Percentiles rank a stretch among this genome's conserved stretches.
These are phyloP conservation scores for Drosophila paracracens DNA, from an alignment of 2,888 invertebrate species.

Conservation along the genomic window DNA sequence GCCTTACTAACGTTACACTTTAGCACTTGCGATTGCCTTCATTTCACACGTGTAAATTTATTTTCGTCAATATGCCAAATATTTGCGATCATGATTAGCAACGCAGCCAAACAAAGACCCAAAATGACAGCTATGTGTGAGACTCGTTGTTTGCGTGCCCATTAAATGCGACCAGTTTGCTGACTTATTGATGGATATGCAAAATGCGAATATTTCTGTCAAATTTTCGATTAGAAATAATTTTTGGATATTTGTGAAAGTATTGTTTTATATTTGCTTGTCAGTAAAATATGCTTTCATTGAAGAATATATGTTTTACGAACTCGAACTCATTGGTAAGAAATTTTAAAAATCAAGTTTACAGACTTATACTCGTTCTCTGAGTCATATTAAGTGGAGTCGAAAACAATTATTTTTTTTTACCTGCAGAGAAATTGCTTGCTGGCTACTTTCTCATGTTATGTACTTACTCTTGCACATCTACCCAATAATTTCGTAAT, in stretches of 20 bases:
- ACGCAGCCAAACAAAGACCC: constrained; percentile 21
- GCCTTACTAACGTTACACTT: constrained; percentile 55
- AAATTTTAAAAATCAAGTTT: not conserved
- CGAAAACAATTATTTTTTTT: not conserved
- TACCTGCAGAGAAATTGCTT: not conserved
- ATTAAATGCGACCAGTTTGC: constrained; percentile 31
- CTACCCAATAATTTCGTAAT: constrained; percentile 3
- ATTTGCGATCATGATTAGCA: constrained; percentile 59
- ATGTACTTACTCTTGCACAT: not conserved
- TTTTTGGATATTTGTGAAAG: constrained; percentile 16
- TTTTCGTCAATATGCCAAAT: constrained; percentile 40
- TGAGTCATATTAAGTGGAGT: not conserved
- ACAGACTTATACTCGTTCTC: not conserved
- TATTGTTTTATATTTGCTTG: not conserved
- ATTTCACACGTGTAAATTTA: constrained; percentile 13
- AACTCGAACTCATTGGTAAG: not conserved
- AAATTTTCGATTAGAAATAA: constrained; percentile 2
- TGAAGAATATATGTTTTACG: not conserved
- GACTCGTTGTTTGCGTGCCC: constrained; percentile 16
- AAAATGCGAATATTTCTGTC: constrained; percentile 12
- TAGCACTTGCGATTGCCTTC: constrained; percentile 53
- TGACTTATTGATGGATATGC: constrained; percentile 30
- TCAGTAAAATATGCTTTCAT: not conserved
- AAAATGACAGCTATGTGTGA: constrained; percentile 24
- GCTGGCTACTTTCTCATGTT: constrained; percentile 10